Conservation (phyloP, 92 coral and sea anemone species). For the Phenganax stokvisi region DNA sequence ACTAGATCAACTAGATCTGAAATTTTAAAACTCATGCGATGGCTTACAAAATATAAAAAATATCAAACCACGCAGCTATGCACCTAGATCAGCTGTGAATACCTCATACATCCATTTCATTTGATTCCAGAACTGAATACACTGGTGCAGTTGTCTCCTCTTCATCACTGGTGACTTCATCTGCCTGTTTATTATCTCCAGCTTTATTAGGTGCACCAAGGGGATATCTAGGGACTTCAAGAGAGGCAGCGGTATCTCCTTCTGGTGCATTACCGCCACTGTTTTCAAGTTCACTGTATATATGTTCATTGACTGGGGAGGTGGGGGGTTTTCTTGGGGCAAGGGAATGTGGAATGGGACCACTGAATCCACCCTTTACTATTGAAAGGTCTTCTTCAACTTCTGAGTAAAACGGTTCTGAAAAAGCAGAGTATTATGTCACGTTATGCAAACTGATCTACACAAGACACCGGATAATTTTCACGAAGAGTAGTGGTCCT, state of each 20-base stretch:
- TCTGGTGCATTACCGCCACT: background rate
- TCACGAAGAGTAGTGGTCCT: too few relatives aligned
- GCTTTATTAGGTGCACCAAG: background rate
- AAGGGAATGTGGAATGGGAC: background rate
- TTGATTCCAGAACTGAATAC: slow-evolving; percentile 15
- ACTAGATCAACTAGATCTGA: too few relatives aligned
- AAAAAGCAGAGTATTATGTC: background rate
- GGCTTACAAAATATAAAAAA: background rate
- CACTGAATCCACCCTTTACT: background rate
- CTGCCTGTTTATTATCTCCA: background rate
- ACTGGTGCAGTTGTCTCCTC: slow-evolving; percentile 20
- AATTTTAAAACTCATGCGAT: too few relatives aligned
- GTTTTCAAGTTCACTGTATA: slow-evolving; percentile 10
- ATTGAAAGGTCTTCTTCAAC: background rate
- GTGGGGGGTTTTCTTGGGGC: background rate
- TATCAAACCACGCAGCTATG: background rate
- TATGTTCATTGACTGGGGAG: background rate
- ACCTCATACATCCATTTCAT: background rate
- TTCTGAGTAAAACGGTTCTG: slow-evolving; percentile 29
- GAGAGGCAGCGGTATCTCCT: too few relatives aligned
- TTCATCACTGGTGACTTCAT: background rate
- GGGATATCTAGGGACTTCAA: too few relatives aligned
- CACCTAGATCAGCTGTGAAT: background rate
- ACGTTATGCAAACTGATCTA: background rate
- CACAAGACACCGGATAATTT: too few relatives aligned